A percentile compares a stretch with the other conserved stretches of the same genome.
Evolutionary conservation across 1,140 invertebrate genomes (phyloP).

Genomic region (Temnothorax nylanderi): DNA sequence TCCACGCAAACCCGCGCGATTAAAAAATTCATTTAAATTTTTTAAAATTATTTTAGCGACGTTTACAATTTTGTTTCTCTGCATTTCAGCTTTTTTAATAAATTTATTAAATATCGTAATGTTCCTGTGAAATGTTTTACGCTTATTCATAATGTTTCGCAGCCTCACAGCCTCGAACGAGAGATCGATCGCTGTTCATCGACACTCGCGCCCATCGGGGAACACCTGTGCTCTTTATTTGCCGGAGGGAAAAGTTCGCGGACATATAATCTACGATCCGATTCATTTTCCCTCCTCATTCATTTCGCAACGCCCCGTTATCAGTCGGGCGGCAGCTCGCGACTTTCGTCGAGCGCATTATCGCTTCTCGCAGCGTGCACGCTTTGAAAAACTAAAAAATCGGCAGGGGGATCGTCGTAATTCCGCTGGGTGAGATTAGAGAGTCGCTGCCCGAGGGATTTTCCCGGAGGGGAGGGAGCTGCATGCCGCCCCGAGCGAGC

Average conservation of each 20-base stretch:
- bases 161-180: not conserved
- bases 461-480: not conserved
- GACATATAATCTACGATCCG: conserved; percentile 30
- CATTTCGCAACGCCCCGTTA: conserved; percentile 11
- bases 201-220: not conserved
- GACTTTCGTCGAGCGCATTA: conserved; percentile 34
- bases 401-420: conserved; percentile 3
- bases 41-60: not conserved
- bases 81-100: not conserved
- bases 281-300: conserved; percentile 35
- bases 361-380: not conserved
- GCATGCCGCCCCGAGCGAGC: not conserved
- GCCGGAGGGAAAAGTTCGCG: not conserved
- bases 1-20: not conserved
- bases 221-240: conserved; percentile 39
- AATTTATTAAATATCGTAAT: not conserved
- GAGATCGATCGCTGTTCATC: conserved; percentile 20
- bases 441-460: not conserved
- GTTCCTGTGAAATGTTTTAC: not conserved
- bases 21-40: not conserved
- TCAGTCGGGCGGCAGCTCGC: not conserved
- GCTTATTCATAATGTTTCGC: not conserved
- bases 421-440: conserved; percentile 24
- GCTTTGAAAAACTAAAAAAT: conserved; percentile 14
- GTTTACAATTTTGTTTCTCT: not conserved